Percentiles rank a stretch among this genome's conserved stretches.
phyloP scores from a whole-genome alignment of 2,113 vertebrate genomes.

The Nycticebus coucang region DNA sequence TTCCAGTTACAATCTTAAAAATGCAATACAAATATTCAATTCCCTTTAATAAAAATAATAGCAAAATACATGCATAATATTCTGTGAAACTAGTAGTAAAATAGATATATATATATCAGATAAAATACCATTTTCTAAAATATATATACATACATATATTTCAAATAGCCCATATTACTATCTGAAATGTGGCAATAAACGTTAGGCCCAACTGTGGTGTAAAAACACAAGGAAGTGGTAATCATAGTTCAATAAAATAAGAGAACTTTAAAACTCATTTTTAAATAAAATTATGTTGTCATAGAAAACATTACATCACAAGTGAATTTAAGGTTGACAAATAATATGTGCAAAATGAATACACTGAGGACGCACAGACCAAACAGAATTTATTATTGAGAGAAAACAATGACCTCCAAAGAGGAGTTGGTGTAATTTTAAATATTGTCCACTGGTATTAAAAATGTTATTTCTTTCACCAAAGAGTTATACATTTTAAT shows the following conservation, averaged over 20 bases:
- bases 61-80: neutral
- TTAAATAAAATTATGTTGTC: neutral
- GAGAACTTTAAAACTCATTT: constrained; percentile 8
- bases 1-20: neutral
- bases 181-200: neutral
- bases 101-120: neutral
- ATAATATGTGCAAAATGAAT: neutral
- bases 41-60: neutral
- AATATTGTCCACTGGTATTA: neutral
- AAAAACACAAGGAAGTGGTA: neutral
- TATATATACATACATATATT: neutral
- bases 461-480: neutral
- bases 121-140: neutral
- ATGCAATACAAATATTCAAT: neutral
- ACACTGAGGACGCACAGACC: too few species aligned
- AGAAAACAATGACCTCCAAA: neutral
- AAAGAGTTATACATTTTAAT: neutral
- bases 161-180: neutral
- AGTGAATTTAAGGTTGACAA: neutral
- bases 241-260: neutral
- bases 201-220: neutral
- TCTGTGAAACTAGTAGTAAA: neutral
- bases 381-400: neutral
- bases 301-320: neutral
- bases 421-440: neutral